Evolutionary conservation across 1,140 invertebrate species (phyloP).

Genomic region (Brachionus rotundiformis): DNA sequence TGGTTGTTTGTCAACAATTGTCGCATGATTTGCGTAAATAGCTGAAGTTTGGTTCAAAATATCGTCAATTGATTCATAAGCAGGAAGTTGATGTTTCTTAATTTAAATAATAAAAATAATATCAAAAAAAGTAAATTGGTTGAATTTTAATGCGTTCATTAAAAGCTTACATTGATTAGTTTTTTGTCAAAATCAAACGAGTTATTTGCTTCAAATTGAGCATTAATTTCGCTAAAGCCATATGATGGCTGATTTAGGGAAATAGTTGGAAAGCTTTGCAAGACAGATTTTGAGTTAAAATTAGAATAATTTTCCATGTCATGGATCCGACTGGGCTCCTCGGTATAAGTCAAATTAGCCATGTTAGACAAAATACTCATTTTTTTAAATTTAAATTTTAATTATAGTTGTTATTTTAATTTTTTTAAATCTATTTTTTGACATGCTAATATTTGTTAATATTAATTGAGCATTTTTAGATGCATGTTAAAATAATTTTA

Average conservation of each 20-base stretch:
- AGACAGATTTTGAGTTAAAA: background rate
- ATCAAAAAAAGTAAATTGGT: no score
- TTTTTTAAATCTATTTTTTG: background rate
- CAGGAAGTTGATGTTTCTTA: constrained; percentile 7
- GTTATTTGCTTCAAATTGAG: background rate
- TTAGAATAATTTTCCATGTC: background rate
- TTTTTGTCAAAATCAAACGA: constrained; percentile 17
- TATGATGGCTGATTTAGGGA: constrained; percentile 23
- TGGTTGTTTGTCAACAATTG: constrained; percentile 12
- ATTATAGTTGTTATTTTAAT: background rate
- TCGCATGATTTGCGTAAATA: background rate
- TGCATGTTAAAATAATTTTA: background rate
- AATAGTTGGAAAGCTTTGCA: background rate
- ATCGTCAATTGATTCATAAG: background rate
- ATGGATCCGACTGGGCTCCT: constrained; percentile 14
- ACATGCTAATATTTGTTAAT: background rate
- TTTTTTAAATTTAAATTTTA: background rate
- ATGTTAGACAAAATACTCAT: constrained; percentile 14
- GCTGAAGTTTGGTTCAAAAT: background rate
- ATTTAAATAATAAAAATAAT: no score
- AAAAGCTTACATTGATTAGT: background rate
- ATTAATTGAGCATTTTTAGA: background rate
- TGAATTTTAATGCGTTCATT: no score
- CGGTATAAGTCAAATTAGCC: background rate
- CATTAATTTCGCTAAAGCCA: constrained; percentile 16